Evolutionary conservation across 2,888 invertebrate species (phyloP).

Genomic region (Pinctada fucata): DNA sequence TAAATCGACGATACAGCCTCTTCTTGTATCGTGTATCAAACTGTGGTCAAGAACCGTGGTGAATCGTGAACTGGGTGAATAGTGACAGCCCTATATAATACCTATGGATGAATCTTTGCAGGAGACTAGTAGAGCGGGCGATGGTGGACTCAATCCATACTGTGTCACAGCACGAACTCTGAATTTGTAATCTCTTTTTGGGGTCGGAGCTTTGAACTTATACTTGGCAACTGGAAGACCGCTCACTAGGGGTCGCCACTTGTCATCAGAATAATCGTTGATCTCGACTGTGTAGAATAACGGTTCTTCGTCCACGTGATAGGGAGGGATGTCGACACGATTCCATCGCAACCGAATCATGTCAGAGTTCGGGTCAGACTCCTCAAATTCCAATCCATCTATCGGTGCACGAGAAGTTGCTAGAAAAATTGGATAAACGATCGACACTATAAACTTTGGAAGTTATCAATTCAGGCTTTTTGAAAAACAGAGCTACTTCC

Average conservation of each 20-base stretch:
- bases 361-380: slow-evolving; percentile 53
- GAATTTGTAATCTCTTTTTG: slow-evolving; percentile 91
- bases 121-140: slow-evolving; percentile 79
- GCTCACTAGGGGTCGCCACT: slow-evolving; percentile 74
- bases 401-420: too few relatives aligned
- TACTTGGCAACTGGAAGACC: slow-evolving; percentile 57
- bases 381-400: too few relatives aligned
- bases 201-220: slow-evolving; percentile 56
- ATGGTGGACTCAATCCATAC: slow-evolving; percentile 96
- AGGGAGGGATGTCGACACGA: slow-evolving; percentile 62
- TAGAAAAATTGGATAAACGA: too few relatives aligned
- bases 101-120: too few relatives aligned
- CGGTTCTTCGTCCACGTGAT: slow-evolving; percentile 54
- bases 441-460: too few relatives aligned
- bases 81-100: too few relatives aligned
- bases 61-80: too few relatives aligned
- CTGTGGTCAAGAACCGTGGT: too few relatives aligned
- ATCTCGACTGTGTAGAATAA: slow-evolving; percentile 67
- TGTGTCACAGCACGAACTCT: slow-evolving; percentile 96
- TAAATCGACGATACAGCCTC: too few relatives aligned
- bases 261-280: slow-evolving; percentile 55
- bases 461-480: too few relatives aligned
- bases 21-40: too few relatives aligned
- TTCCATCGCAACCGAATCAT: slow-evolving; percentile 66
- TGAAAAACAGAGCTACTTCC: too few relatives aligned